Percentiles rank a stretch among this genome's conserved stretches.
These are phyloP conservation scores for Macrosteles quadrilineatus DNA, from an alignment of 1,140 invertebrate genomes.

Conservation along the genomic window DNA sequence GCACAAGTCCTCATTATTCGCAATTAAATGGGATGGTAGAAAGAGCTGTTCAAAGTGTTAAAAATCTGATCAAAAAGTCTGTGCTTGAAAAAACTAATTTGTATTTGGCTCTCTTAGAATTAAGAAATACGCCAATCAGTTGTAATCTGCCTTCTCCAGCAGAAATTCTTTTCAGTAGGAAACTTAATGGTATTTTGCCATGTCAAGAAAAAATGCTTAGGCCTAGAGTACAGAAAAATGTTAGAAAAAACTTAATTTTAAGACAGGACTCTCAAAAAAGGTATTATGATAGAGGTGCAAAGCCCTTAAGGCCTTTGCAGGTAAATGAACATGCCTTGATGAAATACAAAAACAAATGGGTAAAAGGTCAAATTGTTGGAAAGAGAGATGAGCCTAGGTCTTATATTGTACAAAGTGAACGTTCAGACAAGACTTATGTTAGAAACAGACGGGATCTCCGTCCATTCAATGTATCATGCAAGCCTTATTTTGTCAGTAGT, in stretches of 20 bases:
- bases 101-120: conserved; percentile 24
- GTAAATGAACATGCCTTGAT: background rate
- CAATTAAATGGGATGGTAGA: conserved; percentile 50
- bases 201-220: background rate
- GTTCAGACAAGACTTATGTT: background rate
- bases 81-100: conserved; percentile 28
- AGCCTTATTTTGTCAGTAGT: background rate
- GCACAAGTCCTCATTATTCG: conserved; percentile 47
- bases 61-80: conserved; percentile 46
- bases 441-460: background rate
- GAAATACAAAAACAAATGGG: background rate
- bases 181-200: background rate
- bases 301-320: background rate
- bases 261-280: background rate
- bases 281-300: background rate
- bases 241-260: background rate
- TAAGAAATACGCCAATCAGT: conserved; percentile 2
- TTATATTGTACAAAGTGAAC: background rate
- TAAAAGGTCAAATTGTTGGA: background rate
- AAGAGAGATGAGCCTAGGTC: background rate
- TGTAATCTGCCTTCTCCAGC: background rate
- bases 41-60: conserved; percentile 47
- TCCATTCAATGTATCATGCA: background rate
- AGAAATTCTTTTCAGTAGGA: background rate
- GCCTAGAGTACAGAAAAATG: background rate